Percentiles rank a stretch among this genome's conserved stretches.
Conservation (phyloP, 2,888 invertebrate genomes). For the Capitulum mitella region DNA sequence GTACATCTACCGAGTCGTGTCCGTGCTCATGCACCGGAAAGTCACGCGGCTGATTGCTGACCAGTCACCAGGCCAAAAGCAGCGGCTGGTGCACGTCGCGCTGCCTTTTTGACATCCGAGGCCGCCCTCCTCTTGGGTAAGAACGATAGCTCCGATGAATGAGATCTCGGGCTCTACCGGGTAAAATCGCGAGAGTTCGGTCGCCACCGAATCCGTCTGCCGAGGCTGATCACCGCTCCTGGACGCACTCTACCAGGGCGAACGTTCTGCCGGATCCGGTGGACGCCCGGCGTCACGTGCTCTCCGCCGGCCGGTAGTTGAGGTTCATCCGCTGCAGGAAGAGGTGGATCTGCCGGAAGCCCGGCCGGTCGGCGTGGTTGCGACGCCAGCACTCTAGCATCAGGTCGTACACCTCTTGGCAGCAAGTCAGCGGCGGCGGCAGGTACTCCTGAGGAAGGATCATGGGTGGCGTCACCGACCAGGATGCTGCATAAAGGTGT, state of each 20-base stretch:
- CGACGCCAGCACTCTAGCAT: slow-evolving; percentile 87
- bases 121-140: too few relatives aligned
- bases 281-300: background rate
- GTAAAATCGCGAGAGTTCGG: background rate
- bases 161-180: too few relatives aligned
- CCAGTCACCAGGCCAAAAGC: too few relatives aligned
- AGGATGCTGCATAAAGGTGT: too few relatives aligned
- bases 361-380: slow-evolving; percentile 67
- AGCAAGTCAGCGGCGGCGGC: slow-evolving; percentile 65
- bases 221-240: background rate
- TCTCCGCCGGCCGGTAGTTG: slow-evolving; percentile 47
- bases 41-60: too few relatives aligned
- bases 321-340: slow-evolving; percentile 69
- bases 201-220: background rate
- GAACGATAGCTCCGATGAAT: too few relatives aligned
- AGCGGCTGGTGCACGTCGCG: too few relatives aligned
- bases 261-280: background rate
- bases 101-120: too few relatives aligned
- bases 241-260: background rate
- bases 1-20: too few relatives aligned
- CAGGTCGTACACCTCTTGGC: slow-evolving; percentile 78
- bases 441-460: slow-evolving; percentile 51
- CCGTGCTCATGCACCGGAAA: too few relatives aligned
- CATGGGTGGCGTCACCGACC: too few relatives aligned
- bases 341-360: slow-evolving; percentile 77